phyloP scores from a whole-genome alignment of 2,888 invertebrate species.

The Nasonia oneida region DNA sequence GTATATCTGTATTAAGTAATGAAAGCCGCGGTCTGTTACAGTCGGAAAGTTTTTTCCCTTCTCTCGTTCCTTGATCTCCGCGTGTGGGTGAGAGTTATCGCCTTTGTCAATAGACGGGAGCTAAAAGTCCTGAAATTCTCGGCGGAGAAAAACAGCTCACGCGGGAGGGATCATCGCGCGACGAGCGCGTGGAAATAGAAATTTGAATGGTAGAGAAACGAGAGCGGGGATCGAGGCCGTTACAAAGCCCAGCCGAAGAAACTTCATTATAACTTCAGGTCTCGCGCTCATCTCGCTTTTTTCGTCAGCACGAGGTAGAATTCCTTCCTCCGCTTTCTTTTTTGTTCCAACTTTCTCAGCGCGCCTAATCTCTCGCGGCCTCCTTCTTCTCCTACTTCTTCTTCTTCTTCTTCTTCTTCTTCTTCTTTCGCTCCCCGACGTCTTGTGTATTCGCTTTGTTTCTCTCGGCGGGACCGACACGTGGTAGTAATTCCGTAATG shows the following conservation, averaged over 20 bases:
- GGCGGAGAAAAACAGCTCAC: background rate
- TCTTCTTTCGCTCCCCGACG: background rate
- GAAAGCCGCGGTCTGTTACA: background rate
- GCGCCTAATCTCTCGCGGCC: constrained; percentile 41
- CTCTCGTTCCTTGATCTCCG: background rate
- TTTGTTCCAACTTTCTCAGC: constrained; percentile 33
- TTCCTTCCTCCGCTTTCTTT: constrained; percentile 16
- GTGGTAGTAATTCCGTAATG: constrained; percentile 47
- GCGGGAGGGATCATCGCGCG: background rate
- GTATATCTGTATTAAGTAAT: constrained; percentile 9
- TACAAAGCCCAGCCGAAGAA: constrained; percentile 49
- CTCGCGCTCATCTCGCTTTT: constrained; percentile 41
- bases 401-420: background rate
- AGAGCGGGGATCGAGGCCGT: background rate
- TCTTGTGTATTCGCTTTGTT: constrained; percentile 46
- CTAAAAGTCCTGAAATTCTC: background rate
- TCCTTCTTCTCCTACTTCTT: background rate
- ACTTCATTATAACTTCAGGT: constrained; percentile 54
- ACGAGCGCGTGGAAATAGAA: background rate
- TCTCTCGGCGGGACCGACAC: constrained; percentile 44
- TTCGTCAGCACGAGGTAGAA: background rate
- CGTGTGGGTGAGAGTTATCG: background rate
- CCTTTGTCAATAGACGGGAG: background rate
- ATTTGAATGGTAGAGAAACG: constrained; percentile 24
- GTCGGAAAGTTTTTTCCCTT: background rate